Evolutionary conservation across 2,113 vertebrate genomes (phyloP).

Genomic region (Spheniscus mendiculus): DNA sequence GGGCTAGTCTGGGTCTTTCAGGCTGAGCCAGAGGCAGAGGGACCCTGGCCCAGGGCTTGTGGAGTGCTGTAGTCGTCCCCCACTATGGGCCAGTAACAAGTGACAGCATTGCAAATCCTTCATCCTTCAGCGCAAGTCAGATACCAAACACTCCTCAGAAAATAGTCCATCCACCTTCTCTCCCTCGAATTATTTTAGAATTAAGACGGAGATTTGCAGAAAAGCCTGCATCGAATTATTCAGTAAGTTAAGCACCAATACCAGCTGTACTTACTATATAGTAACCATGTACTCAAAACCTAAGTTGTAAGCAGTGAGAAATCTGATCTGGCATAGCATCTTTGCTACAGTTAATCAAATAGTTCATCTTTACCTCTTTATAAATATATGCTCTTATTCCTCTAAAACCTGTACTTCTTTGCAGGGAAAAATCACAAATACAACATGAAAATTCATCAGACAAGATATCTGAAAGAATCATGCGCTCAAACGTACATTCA

Average conservation of each 20-base stretch:
- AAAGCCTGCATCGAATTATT: conserved; percentile 20
- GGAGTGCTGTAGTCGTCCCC: background rate
- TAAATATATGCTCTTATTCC: background rate
- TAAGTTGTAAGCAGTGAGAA: background rate
- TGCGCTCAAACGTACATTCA: background rate
- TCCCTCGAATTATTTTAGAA: conserved; percentile 25
- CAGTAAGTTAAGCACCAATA: background rate
- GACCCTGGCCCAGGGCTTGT: background rate
- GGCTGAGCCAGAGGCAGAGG: fast-evolving
- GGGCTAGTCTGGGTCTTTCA: background rate
- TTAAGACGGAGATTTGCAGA: conserved; percentile 5
- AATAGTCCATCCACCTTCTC: background rate
- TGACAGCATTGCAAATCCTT: background rate
- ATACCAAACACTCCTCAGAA: background rate
- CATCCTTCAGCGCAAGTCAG: background rate
- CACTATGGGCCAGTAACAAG: background rate
- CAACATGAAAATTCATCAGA: conserved; percentile 29
- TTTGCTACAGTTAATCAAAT: conserved; percentile 5
- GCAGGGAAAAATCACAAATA: background rate
- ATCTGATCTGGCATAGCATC: conserved; percentile 23
- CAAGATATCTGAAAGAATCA: background rate
- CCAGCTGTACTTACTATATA: background rate
- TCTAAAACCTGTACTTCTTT: background rate
- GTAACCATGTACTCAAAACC: background rate
- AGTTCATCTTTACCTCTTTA: background rate